phyloP scores from a whole-genome alignment of 2,797 vertebrate genomes.

The Girardinus metallicus region DNA sequence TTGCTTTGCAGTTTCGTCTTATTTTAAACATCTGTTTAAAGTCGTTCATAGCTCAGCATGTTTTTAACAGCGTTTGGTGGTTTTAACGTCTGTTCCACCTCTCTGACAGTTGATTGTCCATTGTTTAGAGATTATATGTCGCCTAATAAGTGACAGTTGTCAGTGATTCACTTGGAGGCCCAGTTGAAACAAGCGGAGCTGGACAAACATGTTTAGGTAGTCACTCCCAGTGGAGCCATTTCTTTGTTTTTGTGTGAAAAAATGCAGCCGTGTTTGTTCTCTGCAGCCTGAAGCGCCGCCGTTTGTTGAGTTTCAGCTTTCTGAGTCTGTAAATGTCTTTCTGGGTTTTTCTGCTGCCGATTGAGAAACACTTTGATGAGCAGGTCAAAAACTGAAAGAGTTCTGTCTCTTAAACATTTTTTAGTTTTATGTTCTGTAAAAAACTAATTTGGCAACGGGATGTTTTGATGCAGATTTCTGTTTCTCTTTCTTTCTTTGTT shows the following conservation, averaged over 20 bases:
- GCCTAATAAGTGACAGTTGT: constrained; percentile 32
- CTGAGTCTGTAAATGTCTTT: too few species aligned
- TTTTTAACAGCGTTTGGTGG: constrained; percentile 7
- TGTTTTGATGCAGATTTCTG: background rate
- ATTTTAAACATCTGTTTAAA: constrained; percentile 18
- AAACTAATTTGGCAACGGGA: background rate
- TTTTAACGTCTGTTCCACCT: constrained; percentile 14
- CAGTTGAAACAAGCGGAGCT: constrained; percentile 66
- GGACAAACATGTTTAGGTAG: constrained; percentile 68
- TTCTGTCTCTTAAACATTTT: background rate
- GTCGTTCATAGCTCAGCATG: constrained; percentile 2
- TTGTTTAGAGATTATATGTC: constrained; percentile 51
- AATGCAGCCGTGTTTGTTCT: constrained; percentile 5
- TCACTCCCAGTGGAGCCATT: constrained; percentile 24
- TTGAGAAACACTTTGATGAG: background rate
- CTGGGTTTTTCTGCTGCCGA: too few species aligned
- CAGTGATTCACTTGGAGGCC: constrained; percentile 19
- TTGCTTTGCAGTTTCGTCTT: constrained; percentile 33
- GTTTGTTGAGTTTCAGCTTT: background rate
- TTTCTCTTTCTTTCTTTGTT: too few species aligned
- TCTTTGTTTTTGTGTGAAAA: background rate
- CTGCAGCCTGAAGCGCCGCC: background rate
- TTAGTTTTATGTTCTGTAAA: background rate
- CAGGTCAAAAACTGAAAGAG: background rate
- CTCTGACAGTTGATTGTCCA: constrained; percentile 28